Base-by-base conservation (phyloP, 2,113 vertebrate species). In the Acanthisitta chloris region DNA sequence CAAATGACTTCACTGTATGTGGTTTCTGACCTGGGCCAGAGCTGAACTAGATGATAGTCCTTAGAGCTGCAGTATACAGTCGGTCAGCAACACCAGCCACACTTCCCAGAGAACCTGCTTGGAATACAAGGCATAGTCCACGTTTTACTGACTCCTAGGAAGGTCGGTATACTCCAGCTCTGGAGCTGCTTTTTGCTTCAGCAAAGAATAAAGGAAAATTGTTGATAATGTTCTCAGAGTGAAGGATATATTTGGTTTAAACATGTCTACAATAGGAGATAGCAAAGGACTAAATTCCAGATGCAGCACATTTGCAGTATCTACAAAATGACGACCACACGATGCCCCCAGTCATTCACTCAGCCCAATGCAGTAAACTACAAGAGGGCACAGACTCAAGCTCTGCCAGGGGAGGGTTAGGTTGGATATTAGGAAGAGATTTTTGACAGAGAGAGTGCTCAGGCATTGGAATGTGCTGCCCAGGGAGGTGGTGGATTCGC, bases 261-360 rank as follows among this genome's bases (percentile, higher is more conserved):
- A 52, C 72, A 54, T 36, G 23, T 72, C 40, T 17, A 58, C 28
- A 78, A n/a, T 16, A 58, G 70, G 25, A 76, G 43, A 33, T 17
- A 78, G 16, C 7, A 49, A 88, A 91, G 43, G 65, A 81, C 59
- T 74, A 90, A 81, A 88, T 69, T 88, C 86, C 55, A 59, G 33
- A n/a, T 49, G 59, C 40, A 59, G 65, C 42, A 78, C 21, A 26
- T 58, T 72, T 88, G 87, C 19, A 64, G 45, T 70, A 62, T 67
- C 40, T 49, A 58, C 40, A 78, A 81, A 76, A 69, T n/a, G 29
- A 20, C 18, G 51, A 25, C 64, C 42, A 64, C 36, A 64, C 23
- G 84, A 78, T 85, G 33, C 14, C 33, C 49, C 36, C 31, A 64
- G 43, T 64, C 81, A n/a, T 79, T 72, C 66, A 42, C 17, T 33